Percentiles rank a stretch among this genome's conserved stretches.
Evolutionary conservation across 2,113 vertebrate genomes (phyloP).

Genomic region (Fulica atra): DNA sequence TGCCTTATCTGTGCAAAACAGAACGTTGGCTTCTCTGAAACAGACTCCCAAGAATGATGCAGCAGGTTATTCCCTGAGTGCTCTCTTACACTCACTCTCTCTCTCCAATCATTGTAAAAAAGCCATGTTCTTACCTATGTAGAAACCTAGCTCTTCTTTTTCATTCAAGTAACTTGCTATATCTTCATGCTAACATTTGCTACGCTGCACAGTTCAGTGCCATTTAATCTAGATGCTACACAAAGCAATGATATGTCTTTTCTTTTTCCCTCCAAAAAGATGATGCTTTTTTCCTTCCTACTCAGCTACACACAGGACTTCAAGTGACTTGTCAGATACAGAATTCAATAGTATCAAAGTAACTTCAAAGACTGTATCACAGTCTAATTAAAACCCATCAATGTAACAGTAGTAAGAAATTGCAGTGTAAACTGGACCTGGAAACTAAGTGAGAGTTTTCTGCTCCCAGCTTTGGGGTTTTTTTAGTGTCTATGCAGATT

Average conservation of each 20-base stretch:
- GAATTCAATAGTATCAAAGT: neutral
- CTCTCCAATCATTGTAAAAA: neutral
- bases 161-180: neutral
- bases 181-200: neutral
- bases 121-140: neutral
- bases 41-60: neutral
- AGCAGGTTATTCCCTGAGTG: neutral
- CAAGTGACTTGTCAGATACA: rapidly evolving
- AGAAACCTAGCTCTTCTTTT: neutral
- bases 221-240: neutral
- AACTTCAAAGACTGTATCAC: neutral
- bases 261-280: neutral
- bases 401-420: neutral
- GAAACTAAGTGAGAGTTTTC: neutral
- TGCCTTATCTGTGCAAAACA: neutral
- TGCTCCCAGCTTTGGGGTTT: neutral
- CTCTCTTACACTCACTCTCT: neutral
- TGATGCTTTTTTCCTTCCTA: neutral
- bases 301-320: neutral
- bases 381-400: neutral
- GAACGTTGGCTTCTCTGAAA: neutral
- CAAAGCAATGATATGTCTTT: neutral
- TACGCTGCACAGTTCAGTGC: too few species aligned
- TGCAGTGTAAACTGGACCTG: neutral
- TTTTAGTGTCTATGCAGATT: neutral